These are phyloP conservation scores for Aricia artaxerxes DNA, from an alignment of 2,888 invertebrate genomes.

Conservation along the genomic window DNA sequence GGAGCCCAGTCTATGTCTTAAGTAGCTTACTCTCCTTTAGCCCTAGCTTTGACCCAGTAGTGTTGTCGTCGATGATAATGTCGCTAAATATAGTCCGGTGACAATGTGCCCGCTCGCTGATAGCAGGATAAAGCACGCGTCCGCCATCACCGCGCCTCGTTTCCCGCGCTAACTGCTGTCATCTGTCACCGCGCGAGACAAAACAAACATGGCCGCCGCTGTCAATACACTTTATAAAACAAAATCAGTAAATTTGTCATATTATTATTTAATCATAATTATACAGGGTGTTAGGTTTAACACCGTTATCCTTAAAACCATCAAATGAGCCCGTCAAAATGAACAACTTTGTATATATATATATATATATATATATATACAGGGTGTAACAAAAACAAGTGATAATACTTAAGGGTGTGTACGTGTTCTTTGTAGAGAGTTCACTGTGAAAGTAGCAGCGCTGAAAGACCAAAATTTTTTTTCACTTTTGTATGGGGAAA, in stretches of 20 bases:
- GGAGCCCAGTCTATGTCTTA: no score
- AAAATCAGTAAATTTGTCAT: not conserved
- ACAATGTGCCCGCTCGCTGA: slow-evolving; percentile 41
- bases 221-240: slow-evolving; percentile 6
- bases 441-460: no score
- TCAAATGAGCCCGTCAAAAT: no score
- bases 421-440: no score
- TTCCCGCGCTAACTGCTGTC: slow-evolving; percentile 59
- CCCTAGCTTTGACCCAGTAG: not conserved
- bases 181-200: slow-evolving; percentile 46
- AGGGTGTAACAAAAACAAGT: no score
- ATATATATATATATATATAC: no score
- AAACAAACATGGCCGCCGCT: slow-evolving; percentile 42
- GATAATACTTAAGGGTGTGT: no score
- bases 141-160: slow-evolving; percentile 60
- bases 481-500: no score
- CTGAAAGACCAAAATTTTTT: no score
- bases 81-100: not conserved
- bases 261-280: not conserved
- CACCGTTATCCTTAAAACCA: no score
- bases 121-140: slow-evolving; percentile 47
- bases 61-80: not conserved
- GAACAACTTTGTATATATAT: no score
- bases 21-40: no score
- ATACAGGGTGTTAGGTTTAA: not conserved